phyloP scores from a whole-genome alignment of 2,113 vertebrate genomes.

The Notarius lentiginosus region DNA sequence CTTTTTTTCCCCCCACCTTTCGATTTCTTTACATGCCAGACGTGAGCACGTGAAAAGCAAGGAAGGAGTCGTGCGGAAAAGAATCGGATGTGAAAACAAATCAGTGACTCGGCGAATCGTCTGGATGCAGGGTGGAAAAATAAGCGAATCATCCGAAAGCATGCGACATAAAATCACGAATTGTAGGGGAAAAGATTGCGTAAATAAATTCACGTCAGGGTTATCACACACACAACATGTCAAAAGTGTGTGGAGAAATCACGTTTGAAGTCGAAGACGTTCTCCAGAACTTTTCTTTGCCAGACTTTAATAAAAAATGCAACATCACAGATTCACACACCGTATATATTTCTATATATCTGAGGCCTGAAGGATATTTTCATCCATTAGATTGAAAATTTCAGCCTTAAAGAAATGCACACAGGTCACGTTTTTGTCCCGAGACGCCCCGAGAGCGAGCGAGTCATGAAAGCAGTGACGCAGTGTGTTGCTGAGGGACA shows the following conservation, averaged over 20 bases:
- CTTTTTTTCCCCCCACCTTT: too few relatives aligned
- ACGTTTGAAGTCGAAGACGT: not conserved
- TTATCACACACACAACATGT: not conserved
- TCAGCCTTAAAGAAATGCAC: not conserved
- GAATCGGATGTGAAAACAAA: not conserved
- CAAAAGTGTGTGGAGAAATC: not conserved
- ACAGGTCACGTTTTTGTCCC: not conserved
- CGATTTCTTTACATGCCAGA: too few relatives aligned
- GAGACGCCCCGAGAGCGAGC: not conserved
- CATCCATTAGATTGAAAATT: not conserved
- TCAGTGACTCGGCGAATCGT: not conserved
- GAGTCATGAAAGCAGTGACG: not conserved
- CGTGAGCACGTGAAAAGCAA: not conserved
- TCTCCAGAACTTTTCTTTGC: not conserved
- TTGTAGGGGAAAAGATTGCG: not conserved
- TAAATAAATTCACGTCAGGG: not conserved
- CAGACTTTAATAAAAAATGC: not conserved
- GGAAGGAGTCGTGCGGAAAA: not conserved
- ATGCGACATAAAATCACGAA: not conserved
- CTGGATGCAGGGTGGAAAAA: not conserved
- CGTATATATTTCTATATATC: not conserved
- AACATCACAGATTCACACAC: not conserved
- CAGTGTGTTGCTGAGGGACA: not conserved
- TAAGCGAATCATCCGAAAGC: not conserved
- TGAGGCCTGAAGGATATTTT: not conserved